Evolutionary conservation across 2,888 invertebrate genomes (phyloP).

Genomic region (Esperia sulphurella): DNA sequence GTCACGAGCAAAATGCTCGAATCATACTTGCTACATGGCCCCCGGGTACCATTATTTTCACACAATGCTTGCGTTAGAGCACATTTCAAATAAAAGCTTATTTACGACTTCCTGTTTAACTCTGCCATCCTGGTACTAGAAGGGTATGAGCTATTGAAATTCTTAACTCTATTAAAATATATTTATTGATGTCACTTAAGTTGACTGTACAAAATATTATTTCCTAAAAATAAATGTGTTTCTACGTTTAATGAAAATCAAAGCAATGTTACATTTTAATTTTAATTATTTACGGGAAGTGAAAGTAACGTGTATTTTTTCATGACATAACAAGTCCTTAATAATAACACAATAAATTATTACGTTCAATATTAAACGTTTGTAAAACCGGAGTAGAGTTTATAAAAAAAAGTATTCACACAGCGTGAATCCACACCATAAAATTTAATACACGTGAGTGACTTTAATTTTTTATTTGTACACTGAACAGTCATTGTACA

Average conservation of each 20-base stretch:
- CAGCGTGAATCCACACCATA: neutral
- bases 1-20: slow-evolving; percentile 45
- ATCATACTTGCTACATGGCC: slow-evolving; percentile 43
- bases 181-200: too few relatives aligned
- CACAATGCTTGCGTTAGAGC: slow-evolving; percentile 45
- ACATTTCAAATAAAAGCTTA: slow-evolving; percentile 60
- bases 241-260: too few relatives aligned
- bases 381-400: neutral
- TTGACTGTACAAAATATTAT: too few relatives aligned
- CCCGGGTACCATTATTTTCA: slow-evolving; percentile 51
- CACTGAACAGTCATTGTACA: neutral
- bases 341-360: too few relatives aligned
- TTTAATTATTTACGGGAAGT: too few relatives aligned
- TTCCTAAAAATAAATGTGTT: too few relatives aligned
- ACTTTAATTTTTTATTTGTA: neutral
- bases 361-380: too few relatives aligned
- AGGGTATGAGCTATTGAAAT: neutral
- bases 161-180: too few relatives aligned
- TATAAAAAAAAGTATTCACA: neutral
- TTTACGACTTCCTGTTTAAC: slow-evolving; percentile 51
- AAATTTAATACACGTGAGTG: neutral
- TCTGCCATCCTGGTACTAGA: slow-evolving; percentile 6
- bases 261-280: too few relatives aligned
- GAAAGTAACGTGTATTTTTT: too few relatives aligned
- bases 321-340: too few relatives aligned